Base-by-base conservation (phyloP, 2,797 vertebrate genomes). In the Geotria australis region DNA sequence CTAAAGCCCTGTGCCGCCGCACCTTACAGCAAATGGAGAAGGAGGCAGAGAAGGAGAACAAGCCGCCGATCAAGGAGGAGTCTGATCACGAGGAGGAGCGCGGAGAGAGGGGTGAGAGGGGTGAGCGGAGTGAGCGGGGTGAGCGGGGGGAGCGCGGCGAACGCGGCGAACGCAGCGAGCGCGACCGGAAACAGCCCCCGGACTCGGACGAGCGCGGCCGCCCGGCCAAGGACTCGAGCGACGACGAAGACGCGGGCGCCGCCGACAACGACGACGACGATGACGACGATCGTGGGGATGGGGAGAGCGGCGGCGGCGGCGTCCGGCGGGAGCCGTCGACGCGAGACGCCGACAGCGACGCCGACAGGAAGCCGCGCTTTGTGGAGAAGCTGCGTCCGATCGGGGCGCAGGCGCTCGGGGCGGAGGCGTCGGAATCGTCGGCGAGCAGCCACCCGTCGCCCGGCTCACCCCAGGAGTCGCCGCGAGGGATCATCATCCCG, bases 401-500 rank as follows among this genome's bases (percentile, higher is more conserved):
- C 15, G 51, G 51, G 48, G 3, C 48, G 38, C 24, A 88, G 64
- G 88, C 91, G 47, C 89, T 98, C 64, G 85, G 77, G 57, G 79
- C 86, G 8, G 86, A 86, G 1, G 85, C 91, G 0, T 96, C 86
- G 0, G 83, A 88, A 65, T 94, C 86, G 7, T 95, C 91, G 10
- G 81, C 78, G 65, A 96, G 89, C 46, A 83, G 81, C 63, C 80
- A 82, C 14, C 84, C 73, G 60, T 82, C 91, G 8, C 91, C 91
- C 46, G 79, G 88, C 71, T 82, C 85, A 2, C 85, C 84, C 2
- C 79, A 83, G 47, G 81, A 95, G 64, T 98, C 91, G 47, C 91
- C 91, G 3, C 88, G 83, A 60, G 91, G 91, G 61, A 98, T 98
- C 69, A 98, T 98, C 68, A 96, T 98, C 64, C 91, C 91, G 57